Conservation (phyloP, 1,140 invertebrate species). For the Drosophila quadrilineata region DNA sequence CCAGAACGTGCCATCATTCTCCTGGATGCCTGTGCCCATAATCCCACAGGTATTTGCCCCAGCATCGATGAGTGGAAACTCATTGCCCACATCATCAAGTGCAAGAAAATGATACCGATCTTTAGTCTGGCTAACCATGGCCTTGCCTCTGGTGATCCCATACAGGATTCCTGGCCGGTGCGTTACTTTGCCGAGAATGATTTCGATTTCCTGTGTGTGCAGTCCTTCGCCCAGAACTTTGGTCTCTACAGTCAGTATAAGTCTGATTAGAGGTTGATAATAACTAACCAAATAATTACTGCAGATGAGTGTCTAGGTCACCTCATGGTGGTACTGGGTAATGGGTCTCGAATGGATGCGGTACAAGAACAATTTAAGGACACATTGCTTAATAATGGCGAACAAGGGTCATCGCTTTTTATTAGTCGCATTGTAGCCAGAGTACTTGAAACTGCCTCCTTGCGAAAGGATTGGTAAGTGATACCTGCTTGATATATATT, state of each 20-base stretch:
- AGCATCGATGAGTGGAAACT: constrained; percentile 91
- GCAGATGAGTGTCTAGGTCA: constrained; percentile 87
- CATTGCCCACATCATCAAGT: constrained; percentile 90
- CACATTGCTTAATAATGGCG: constrained; percentile 91
- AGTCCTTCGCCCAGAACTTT: constrained; percentile 99
- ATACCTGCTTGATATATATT: not conserved
- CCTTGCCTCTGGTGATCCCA: constrained; percentile 96
- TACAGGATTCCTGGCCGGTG: constrained; percentile 94
- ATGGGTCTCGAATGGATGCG: constrained; percentile 83
- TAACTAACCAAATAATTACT: not conserved
- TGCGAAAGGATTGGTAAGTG: constrained; percentile 91
- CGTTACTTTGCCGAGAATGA: constrained; percentile 91
- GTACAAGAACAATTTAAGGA: constrained; percentile 93
- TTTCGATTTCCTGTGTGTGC: constrained; percentile 94
- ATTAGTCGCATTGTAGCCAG: constrained; percentile 93
- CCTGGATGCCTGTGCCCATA: constrained; percentile 97
- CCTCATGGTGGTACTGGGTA: constrained; percentile 89
- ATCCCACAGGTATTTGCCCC: constrained; percentile 97
- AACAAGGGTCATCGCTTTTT: constrained; percentile 90
- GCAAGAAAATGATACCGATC: constrained; percentile 89
- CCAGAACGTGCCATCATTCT: constrained; percentile 94
- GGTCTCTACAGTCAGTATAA: constrained; percentile 96
- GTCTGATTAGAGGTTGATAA: not conserved
- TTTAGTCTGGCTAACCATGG: constrained; percentile 98
- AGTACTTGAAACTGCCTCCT: constrained; percentile 88